A percentile compares a stretch with the other conserved stretches of the same genome.
phyloP scores from a whole-genome alignment of 2,888 invertebrate species.

The Aphodius sticticus region DNA sequence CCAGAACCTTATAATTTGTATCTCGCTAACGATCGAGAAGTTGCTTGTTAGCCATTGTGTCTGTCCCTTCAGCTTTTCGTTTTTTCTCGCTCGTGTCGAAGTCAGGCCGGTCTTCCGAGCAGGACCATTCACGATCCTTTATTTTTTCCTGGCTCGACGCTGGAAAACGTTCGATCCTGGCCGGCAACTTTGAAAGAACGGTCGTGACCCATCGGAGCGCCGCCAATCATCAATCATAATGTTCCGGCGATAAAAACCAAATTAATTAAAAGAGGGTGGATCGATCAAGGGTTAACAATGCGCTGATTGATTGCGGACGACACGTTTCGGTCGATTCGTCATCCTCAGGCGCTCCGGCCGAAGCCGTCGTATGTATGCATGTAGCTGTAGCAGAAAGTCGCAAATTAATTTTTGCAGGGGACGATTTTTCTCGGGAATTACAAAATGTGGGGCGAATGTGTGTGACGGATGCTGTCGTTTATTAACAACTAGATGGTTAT shows the following conservation, averaged over 20 bases:
- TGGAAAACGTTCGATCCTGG: not conserved
- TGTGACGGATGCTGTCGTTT: too few species aligned
- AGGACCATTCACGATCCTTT: not conserved
- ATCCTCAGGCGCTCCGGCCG: not conserved
- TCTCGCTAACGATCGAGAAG: not conserved
- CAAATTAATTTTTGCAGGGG: not conserved
- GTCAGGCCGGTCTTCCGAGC: not conserved
- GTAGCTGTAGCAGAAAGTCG: not conserved
- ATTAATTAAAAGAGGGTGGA: not conserved
- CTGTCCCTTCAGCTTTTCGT: not conserved
- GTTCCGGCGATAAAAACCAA: not conserved
- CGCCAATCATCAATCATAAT: not conserved
- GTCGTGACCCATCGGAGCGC: not conserved
- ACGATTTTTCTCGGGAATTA: not conserved
- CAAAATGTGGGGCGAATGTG: not conserved
- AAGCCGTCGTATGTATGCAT: not conserved
- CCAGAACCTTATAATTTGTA: not conserved
- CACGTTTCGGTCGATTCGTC: constrained; percentile 4
- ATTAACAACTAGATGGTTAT: too few species aligned
- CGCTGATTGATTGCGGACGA: not conserved
- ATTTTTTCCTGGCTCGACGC: not conserved
- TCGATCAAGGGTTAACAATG: not conserved
- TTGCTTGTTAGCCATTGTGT: not conserved
- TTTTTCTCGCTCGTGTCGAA: not conserved
- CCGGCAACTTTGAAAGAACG: not conserved